phyloP scores from a whole-genome alignment of 2,888 invertebrate species.

The Harpalus rufipes region DNA sequence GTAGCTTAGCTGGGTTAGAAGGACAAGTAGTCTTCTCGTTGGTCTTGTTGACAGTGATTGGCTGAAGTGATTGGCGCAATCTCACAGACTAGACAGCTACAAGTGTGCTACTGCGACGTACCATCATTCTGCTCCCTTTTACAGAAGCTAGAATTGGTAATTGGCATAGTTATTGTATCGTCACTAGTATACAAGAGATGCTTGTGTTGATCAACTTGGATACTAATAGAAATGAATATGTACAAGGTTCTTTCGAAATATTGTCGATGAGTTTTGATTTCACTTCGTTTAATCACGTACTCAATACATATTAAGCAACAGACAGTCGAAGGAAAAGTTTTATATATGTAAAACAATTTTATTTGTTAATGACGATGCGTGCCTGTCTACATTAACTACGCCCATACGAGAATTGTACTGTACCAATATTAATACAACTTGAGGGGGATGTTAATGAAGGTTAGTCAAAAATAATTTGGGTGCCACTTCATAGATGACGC shows the following conservation, averaged over 20 bases:
- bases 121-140: conserved; percentile 58
- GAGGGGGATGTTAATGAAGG: too few relatives aligned
- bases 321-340: too few relatives aligned
- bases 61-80: conserved; percentile 45
- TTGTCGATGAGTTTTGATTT: too few relatives aligned
- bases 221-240: background rate
- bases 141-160: conserved; percentile 59
- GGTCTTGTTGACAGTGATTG: conserved; percentile 40
- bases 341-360: too few relatives aligned
- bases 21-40: background rate
- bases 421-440: too few relatives aligned
- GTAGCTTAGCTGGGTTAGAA: background rate
- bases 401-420: too few relatives aligned
- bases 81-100: conserved; percentile 46
- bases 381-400: too few relatives aligned
- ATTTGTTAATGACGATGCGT: too few relatives aligned
- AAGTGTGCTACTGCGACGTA: conserved; percentile 49
- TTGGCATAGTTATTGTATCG: conserved; percentile 57
- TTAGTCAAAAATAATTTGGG: too few relatives aligned
- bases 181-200: conserved; percentile 47
- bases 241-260: background rate
- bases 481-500: too few relatives aligned
- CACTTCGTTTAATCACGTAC: too few relatives aligned
- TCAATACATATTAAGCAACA: too few relatives aligned
- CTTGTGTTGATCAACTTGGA: conserved; percentile 49